phyloP scores from a whole-genome alignment of 2,888 invertebrate species.

The Trypoxylon attenuatum region DNA sequence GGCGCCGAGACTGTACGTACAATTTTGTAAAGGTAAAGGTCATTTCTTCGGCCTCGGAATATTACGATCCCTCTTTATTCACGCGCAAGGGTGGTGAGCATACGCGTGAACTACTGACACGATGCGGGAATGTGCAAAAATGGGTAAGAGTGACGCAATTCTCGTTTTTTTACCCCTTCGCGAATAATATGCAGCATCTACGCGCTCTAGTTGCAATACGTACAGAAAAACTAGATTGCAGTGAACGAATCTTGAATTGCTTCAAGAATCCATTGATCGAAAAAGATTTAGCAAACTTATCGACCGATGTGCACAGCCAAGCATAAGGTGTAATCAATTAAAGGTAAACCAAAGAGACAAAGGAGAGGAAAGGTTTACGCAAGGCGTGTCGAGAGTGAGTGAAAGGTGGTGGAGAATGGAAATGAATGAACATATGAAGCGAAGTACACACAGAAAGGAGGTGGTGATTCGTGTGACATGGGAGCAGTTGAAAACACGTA shows the following conservation, averaged over 20 bases:
- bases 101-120: slow-evolving; percentile 35
- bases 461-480: slow-evolving; percentile 15
- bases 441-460: slow-evolving; percentile 25
- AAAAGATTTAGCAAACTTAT: slow-evolving; percentile 49
- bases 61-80: neutral
- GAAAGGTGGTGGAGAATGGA: slow-evolving; percentile 54
- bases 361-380: slow-evolving; percentile 39
- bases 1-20: neutral
- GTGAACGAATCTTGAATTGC: no score
- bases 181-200: neutral
- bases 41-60: slow-evolving; percentile 4
- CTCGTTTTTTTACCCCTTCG: slow-evolving; percentile 12
- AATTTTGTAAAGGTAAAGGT: slow-evolving; percentile 1
- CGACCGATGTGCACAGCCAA: slow-evolving; percentile 68
- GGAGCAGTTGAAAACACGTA: neutral
- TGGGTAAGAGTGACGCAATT: slow-evolving; percentile 28
- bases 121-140: slow-evolving; percentile 49
- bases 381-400: slow-evolving; percentile 51
- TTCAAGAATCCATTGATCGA: slow-evolving; percentile 31
- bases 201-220: no score
- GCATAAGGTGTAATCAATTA: slow-evolving; percentile 42
- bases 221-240: slow-evolving; percentile 4
- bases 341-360: slow-evolving; percentile 27
- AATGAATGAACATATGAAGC: slow-evolving; percentile 59
- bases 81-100: slow-evolving; percentile 18